phyloP scores from a whole-genome alignment of 2,888 invertebrate species.

The Drosophila peninsularis region DNA sequence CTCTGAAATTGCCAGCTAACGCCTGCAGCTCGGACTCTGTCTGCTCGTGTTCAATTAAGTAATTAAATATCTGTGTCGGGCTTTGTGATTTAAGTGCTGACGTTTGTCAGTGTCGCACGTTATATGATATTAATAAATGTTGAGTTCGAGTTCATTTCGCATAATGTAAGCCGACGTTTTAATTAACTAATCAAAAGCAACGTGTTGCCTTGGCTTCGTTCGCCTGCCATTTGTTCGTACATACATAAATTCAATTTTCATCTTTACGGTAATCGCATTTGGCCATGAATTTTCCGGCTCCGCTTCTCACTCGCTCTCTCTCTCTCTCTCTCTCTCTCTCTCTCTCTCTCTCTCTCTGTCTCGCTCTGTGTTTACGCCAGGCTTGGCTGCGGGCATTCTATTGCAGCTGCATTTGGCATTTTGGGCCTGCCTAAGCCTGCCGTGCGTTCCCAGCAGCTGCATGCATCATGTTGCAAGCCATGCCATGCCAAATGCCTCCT shows the following conservation, averaged over 20 bases:
- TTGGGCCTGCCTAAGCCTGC: slow-evolving; percentile 47
- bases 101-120: slow-evolving; percentile 43
- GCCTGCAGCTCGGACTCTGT: not conserved
- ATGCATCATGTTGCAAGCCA: slow-evolving; percentile 17
- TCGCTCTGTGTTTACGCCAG: not conserved
- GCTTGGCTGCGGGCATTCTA: slow-evolving; percentile 11
- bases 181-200: slow-evolving; percentile 74
- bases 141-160: slow-evolving; percentile 70
- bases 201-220: slow-evolving; percentile 33
- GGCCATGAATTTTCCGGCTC: slow-evolving; percentile 18
- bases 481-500: slow-evolving; percentile 17
- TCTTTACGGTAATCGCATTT: slow-evolving; percentile 68
- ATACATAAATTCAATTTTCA: slow-evolving; percentile 71
- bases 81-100: slow-evolving; percentile 4
- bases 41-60: slow-evolving; percentile 61
- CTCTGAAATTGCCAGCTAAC: not conserved
- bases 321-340: not conserved
- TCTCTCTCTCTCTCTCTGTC: no score
- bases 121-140: slow-evolving; percentile 69
- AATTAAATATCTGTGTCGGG: slow-evolving; percentile 62
- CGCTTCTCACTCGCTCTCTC: not conserved
- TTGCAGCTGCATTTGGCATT: slow-evolving; percentile 55
- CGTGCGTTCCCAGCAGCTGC: slow-evolving; percentile 26
- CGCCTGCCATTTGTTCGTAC: slow-evolving; percentile 31
- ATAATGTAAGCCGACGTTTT: slow-evolving; percentile 63